Base-by-base conservation (phyloP, 2,888 invertebrate species). In the Onchidella celtica region DNA sequence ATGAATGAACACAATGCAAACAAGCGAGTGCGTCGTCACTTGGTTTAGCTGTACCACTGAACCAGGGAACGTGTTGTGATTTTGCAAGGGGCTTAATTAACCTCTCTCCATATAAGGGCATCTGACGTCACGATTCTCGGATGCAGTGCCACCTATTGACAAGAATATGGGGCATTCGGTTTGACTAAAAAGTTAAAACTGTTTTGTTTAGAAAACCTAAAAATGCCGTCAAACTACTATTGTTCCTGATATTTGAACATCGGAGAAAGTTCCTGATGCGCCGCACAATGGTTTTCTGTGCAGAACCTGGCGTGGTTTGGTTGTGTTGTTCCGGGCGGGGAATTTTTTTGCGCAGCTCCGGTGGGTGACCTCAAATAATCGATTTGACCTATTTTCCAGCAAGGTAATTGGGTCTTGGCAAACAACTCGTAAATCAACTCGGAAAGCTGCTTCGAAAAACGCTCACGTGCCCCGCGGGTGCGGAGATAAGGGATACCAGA, bases 71-170 rank as follows among this genome's bases (percentile, higher is more conserved):
- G 68, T 83, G 79, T 83, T 83, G 83, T 83, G 79, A 75, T 83
- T 83, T 83, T 47, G 70, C 47, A 76, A 69, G 79, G 75, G 79
- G 74, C 70, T 76, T 79, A 70, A 83, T 83, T 79, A 79, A 79
- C 79, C 79, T 75, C 83, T 65, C 70, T 83, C 83, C 83, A 83
- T 75, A 83, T 83, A 83, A 69, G 83, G 83, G 32, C 55, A n/a
- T 68, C 47, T 83, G 83, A 83, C 83, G 83, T 83, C 83, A 83
- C 75, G 83, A 79, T 70, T 76, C 36, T 75, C 70, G 72, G 72
- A 79, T 40, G 76, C 83, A 83, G 79, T 79, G 83, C 83, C 83
- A 79, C 76, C 83, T 83, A 83, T 76, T 79, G 79, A 76, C 79
- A 63, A 24, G 40, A 77, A 77, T 66, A 68, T 77, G 29, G 68